Base-by-base conservation (phyloP, 2,797 vertebrate species). In the Arrhamphus sclerolepis region DNA sequence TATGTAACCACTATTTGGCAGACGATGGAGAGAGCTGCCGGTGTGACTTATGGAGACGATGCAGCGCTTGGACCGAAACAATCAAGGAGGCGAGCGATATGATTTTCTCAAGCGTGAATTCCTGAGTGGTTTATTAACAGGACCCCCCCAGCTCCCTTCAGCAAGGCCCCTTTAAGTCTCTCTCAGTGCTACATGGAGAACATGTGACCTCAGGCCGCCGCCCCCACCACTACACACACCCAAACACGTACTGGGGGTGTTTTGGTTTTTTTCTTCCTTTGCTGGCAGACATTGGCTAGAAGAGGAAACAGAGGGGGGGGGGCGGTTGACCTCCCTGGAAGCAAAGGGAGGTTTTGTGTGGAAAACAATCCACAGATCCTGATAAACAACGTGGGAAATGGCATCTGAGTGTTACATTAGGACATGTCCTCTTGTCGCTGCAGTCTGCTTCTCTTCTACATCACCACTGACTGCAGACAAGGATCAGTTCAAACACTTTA, bases 1-100 rank as follows among this genome's bases (percentile, higher is more conserved):
- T 87, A 81, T 70, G 63, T 75, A 85, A 88, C 62, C 19, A 7
- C 5, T 10, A 20, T 61, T 53, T 56, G 29, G 71, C 56, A 22
- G 40, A 41, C 24, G 22, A 34, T 1, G 39, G 43, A 60, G 13
- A 34, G 31, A 34, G 8, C 29, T 31, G 29, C 29, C 29, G 10
- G n/a, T 42, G 40, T 44, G 42, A 44, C 20, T 44, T 20, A 44
- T 21, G 19, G 42, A 10, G 42, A 18, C 17, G 11, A n/a, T 6
- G 17, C n/a, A 34, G 42, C 60, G 10, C n/a, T n/a, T n/a, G n/a
- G 31, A 13, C 31, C 8, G 31, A 34, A 34, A 13, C 31, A 34
- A 10, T 2, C 1, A 11, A 34, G 31, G 31, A 34, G 2, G 10
- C 9, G 31, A 34, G 31, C 3, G 31, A 34, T 7, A 3, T 46